phyloP scores from a whole-genome alignment of 64 coral and sea anemone genomes.

The Stylophora pistillata region DNA sequence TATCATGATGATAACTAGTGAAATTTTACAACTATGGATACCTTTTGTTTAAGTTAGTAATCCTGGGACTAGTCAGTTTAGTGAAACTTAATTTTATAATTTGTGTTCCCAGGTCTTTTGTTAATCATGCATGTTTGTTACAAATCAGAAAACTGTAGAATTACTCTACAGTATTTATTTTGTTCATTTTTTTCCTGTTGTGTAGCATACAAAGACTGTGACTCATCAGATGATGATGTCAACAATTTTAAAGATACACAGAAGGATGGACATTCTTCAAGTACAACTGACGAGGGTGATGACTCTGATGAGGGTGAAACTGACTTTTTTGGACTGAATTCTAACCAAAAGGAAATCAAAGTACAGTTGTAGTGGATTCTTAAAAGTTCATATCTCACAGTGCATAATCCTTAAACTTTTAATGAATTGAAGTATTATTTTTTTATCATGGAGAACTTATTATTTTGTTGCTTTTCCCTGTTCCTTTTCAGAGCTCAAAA shows the following conservation, averaged over 20 bases:
- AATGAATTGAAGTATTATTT: no score
- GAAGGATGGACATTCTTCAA: background rate
- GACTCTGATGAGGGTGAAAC: background rate
- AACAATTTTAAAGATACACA: background rate
- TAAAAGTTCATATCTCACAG: background rate
- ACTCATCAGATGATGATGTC: conserved; percentile 11
- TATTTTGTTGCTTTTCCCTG: background rate
- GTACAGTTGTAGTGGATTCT: background rate
- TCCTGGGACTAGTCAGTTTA: no score
- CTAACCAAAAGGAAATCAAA: background rate
- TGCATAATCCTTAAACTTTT: no score
- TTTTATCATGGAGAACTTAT: background rate
- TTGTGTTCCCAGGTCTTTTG: no score
- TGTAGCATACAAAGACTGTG: background rate
- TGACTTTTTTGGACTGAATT: conserved; percentile 27
- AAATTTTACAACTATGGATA: no score
- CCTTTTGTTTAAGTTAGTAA: no score
- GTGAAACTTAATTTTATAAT: no score
- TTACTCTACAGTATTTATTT: background rate
- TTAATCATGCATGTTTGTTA: no score
- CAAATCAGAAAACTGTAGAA: no score
- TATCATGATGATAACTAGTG: no score
- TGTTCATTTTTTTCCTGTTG: background rate
- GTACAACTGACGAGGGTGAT: background rate
- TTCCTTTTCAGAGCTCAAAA: background rate